phyloP scores from a whole-genome alignment of 2,888 invertebrate genomes.

The Troides oblongomaculatus region DNA sequence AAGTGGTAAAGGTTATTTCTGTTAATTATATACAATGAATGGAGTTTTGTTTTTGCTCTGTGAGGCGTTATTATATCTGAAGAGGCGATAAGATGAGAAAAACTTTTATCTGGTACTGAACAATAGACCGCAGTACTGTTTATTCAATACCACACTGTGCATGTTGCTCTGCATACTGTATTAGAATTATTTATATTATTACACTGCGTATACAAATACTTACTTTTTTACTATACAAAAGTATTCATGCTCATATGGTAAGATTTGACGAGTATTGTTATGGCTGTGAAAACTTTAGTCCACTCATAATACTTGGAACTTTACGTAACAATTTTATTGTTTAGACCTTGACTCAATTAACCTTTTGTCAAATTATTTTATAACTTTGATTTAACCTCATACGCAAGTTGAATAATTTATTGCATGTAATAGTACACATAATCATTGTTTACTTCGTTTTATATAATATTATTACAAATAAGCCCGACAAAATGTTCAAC shows the following conservation, averaged over 20 bases:
- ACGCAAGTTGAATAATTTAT: constrained; percentile 67
- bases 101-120: too few species aligned
- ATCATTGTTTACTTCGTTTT: constrained; percentile 30
- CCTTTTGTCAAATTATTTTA: constrained; percentile 55
- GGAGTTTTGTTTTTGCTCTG: too few species aligned
- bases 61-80: too few species aligned
- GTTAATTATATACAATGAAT: too few species aligned
- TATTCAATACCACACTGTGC: too few species aligned
- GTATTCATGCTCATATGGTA: not conserved
- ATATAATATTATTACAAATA: constrained; percentile 15
- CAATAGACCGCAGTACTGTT: too few species aligned
- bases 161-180: too few species aligned
- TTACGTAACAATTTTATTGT: constrained; percentile 11
- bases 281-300: constrained; percentile 1
- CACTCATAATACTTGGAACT: not conserved
- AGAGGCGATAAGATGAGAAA: too few species aligned
- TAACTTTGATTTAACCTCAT: constrained; percentile 66
- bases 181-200: not conserved
- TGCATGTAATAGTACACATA: constrained; percentile 62
- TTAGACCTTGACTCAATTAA: constrained; percentile 45
- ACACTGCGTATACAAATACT: not conserved
- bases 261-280: not conserved
- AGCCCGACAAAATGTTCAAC: not conserved
- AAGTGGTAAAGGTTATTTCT: too few species aligned
- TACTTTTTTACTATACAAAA: not conserved